Evolutionary conservation across 23 tunicate genomes (phyloP).

Genomic region (Trididemnum nubilum): DNA sequence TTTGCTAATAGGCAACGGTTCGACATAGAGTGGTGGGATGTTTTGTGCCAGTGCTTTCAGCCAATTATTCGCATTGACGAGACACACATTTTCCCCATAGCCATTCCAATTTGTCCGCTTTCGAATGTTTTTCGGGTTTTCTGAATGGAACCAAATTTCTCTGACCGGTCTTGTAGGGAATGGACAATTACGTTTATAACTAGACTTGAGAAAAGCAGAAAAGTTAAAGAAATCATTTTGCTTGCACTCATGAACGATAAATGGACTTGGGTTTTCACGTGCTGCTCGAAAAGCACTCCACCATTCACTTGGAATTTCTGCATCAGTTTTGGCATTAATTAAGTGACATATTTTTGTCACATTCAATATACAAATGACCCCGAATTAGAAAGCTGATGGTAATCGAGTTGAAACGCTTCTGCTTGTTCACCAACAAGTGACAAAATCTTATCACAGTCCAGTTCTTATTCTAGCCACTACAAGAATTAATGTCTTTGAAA

Average conservation of each 20-base stretch:
- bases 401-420: background rate
- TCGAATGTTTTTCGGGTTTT: background rate
- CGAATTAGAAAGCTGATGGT: slow-evolving; percentile 8
- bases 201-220: background rate
- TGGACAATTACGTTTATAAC: background rate
- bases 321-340: background rate
- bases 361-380: slow-evolving; percentile 10
- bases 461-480: background rate
- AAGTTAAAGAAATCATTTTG: background rate
- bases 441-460: background rate
- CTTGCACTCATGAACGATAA: slow-evolving; percentile 1
- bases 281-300: background rate
- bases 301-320: background rate
- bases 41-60: background rate
- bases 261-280: background rate
- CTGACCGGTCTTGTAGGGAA: background rate
- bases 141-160: background rate
- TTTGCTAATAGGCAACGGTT: background rate
- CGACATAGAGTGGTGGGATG: background rate
- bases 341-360: slow-evolving; percentile 10
- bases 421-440: slow-evolving; percentile 2
- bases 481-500: background rate
- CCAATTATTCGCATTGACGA: background rate
- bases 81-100: background rate
- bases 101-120: background rate